Percentiles rank a stretch among this genome's conserved stretches.
Evolutionary conservation across 2,888 invertebrate species (phyloP).

Genomic region (Caenorhabditis sp.): DNA sequence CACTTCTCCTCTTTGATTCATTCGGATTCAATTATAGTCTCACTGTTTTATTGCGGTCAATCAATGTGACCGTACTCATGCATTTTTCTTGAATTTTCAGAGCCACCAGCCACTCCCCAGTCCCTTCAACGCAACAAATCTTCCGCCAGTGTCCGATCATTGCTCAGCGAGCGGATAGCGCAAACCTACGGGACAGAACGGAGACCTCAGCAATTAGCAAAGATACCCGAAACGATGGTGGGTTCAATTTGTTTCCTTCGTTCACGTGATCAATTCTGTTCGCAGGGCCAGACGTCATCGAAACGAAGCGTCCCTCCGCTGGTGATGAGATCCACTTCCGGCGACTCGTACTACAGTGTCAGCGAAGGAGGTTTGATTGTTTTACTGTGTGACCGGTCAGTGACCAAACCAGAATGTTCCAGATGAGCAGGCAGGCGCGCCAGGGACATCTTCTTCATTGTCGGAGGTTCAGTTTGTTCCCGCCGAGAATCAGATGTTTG

Average conservation of each 20-base stretch:
- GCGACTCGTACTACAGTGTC: conserved; percentile 36
- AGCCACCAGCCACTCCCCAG: conserved; percentile 4
- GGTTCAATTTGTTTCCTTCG: neutral
- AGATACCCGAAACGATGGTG: conserved; percentile 1
- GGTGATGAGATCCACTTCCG: conserved; percentile 38
- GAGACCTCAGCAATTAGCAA: neutral
- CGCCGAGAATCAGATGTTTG: neutral
- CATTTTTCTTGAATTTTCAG: too few species aligned
- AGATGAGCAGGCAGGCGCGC: conserved; percentile 15
- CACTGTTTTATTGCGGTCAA: too few species aligned
- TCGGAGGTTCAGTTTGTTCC: neutral
- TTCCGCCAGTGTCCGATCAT: neutral
- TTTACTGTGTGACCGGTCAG: conserved; percentile 23
- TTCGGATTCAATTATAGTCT: neutral
- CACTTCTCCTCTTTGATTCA: neutral
- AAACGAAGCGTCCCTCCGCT: conserved; percentile 12
- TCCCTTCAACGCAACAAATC: conserved; percentile 14
- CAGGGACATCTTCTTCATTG: neutral
- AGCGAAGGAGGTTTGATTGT: conserved; percentile 37
- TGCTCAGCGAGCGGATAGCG: conserved; percentile 20
- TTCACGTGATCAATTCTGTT: neutral
- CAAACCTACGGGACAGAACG: conserved; percentile 18
- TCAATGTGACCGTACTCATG: too few species aligned
- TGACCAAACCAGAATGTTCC: neutral
- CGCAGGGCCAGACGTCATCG: conserved; percentile 8